Percentiles rank a stretch among this genome's conserved stretches.
phyloP scores from a whole-genome alignment of 2,888 invertebrate genomes.

The Tetragnatha montana region DNA sequence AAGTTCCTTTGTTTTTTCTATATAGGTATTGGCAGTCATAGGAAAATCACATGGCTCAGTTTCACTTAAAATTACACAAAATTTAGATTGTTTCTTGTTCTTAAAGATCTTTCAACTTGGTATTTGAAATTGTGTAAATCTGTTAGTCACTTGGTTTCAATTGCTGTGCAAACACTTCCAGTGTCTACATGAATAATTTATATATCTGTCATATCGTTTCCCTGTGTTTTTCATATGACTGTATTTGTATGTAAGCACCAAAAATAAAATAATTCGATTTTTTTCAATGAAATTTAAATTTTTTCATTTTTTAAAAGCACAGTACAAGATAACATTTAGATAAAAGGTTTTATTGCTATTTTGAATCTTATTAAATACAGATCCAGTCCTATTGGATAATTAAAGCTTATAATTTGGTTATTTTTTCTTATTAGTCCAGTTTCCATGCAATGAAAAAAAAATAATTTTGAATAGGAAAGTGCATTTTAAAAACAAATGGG shows the following conservation, averaged over 20 bases:
- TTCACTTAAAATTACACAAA: conserved; percentile 18
- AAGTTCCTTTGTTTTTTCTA: conserved; percentile 67
- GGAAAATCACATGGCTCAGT: conserved; percentile 66
- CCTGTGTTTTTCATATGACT: conserved; percentile 71
- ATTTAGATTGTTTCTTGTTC: conserved; percentile 33
- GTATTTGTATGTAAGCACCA: conserved; percentile 71
- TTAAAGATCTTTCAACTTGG: conserved; percentile 1
- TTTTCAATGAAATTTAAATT: conserved; percentile 56
- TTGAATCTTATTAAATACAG: no score
- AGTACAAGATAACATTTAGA: no score
- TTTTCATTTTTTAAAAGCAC: neutral
- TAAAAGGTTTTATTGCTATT: no score
- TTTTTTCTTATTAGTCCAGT: no score
- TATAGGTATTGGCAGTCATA: conserved; percentile 68
- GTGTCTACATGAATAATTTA: conserved; percentile 69
- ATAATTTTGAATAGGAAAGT: no score
- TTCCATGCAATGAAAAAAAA: no score
- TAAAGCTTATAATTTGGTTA: no score
- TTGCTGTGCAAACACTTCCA: conserved; percentile 70
- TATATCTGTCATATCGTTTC: conserved; percentile 67
- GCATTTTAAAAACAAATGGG: no score
- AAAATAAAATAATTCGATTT: conserved; percentile 61
- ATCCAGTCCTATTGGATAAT: no score
- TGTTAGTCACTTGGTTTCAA: conserved; percentile 64
- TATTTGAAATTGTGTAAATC: neutral